Evolutionary conservation across 2,888 invertebrate genomes (phyloP).

Genomic region (Globia sparganii): DNA sequence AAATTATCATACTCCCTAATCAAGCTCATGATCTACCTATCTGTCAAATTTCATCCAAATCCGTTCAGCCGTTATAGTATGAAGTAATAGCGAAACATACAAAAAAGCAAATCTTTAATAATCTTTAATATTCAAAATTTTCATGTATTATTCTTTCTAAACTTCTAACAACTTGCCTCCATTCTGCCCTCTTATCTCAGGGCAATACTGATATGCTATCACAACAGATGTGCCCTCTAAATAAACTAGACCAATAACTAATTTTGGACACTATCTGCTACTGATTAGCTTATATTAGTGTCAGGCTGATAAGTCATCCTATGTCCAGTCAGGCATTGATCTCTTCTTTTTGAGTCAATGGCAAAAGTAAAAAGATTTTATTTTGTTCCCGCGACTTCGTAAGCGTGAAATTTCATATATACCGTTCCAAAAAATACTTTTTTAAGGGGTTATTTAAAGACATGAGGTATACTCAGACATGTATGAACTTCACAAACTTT

Average conservation of each 20-base stretch:
- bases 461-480: no score
- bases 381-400: background rate
- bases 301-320: background rate
- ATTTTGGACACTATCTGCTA: constrained; percentile 19
- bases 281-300: constrained; percentile 15
- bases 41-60: no score
- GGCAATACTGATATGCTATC: constrained; percentile 22
- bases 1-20: no score
- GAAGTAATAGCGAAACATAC: no score
- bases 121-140: no score
- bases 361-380: background rate
- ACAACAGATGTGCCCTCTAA: constrained; percentile 6
- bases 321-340: background rate
- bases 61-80: no score
- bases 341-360: background rate
- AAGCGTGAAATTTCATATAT: no score
- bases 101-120: no score
- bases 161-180: background rate
- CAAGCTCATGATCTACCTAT: no score
- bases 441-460: no score
- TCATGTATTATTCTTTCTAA: background rate
- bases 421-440: no score
- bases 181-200: constrained; percentile 31
- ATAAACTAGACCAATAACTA: constrained; percentile 36
- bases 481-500: no score